Percentiles rank a stretch among this genome's conserved stretches.
Conservation (phyloP, 1,140 invertebrate species). For the Archegozetes longisetosus region DNA sequence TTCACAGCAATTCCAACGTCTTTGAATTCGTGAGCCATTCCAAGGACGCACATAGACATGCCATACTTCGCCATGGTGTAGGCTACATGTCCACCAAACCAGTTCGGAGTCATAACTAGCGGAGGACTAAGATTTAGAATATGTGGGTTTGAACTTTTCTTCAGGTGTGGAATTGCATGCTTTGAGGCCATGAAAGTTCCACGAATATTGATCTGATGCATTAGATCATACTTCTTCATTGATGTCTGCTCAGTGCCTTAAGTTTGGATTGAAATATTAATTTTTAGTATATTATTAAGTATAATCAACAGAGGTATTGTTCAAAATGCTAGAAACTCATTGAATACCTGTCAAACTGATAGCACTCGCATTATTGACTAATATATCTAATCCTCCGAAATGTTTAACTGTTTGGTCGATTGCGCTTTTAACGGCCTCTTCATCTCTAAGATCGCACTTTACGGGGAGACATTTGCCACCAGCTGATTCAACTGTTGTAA, state of each 20-base stretch:
- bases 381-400: conserved; percentile 91
- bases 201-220: conserved; percentile 78
- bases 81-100: conserved; percentile 85
- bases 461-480: conserved; percentile 84
- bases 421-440: conserved; percentile 61
- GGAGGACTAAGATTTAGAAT: conserved; percentile 93
- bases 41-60: conserved; percentile 96
- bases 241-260: conserved; percentile 57
- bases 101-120: conserved; percentile 66
- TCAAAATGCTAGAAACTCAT: not conserved
- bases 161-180: conserved; percentile 71
- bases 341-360: conserved; percentile 47
- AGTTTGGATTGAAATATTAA: conserved; percentile 33
- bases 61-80: conserved; percentile 99
- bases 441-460: conserved; percentile 82
- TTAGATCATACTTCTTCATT: conserved; percentile 91
- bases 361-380: conserved; percentile 92
- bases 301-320: not conserved
- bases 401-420: conserved; percentile 68
- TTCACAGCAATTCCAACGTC: conserved; percentile 76
- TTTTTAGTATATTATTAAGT: no score
- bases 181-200: conserved; percentile 90
- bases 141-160: conserved; percentile 77
- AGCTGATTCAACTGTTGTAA: conserved; percentile 56
- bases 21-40: conserved; percentile 85